phyloP scores from a whole-genome alignment of 2,888 invertebrate genomes.

The Dolichopus griseipennis region DNA sequence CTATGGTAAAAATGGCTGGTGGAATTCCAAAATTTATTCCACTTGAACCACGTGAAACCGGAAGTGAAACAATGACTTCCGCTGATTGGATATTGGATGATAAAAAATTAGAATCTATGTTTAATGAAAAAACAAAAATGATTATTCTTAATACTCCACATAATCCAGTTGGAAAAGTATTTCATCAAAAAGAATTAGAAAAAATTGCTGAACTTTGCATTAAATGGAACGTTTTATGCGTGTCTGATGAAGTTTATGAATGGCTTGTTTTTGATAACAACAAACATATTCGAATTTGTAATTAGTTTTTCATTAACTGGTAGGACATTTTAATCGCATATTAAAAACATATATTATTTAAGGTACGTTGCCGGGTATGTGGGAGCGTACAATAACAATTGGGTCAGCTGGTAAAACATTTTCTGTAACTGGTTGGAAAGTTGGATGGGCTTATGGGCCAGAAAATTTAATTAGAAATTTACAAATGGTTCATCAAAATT shows the following conservation, averaged over 20 bases:
- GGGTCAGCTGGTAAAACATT: slow-evolving; percentile 98
- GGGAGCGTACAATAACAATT: slow-evolving; percentile 92
- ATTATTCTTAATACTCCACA: slow-evolving; percentile 96
- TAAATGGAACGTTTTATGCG: slow-evolving; percentile 82
- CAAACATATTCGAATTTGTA: slow-evolving; percentile 84
- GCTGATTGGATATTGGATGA: slow-evolving; percentile 86
- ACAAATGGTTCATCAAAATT: slow-evolving; percentile 88
- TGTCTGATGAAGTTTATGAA: slow-evolving; percentile 97
- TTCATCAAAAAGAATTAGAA: slow-evolving; percentile 53
- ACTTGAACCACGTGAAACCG: slow-evolving; percentile 52
- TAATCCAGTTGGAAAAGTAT: slow-evolving; percentile 92
- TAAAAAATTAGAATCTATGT: slow-evolving; percentile 66
- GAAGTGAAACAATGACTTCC: slow-evolving; percentile 48
- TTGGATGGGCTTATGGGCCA: slow-evolving; percentile 94
- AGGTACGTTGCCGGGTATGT: slow-evolving; percentile 93
- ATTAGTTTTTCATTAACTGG: not conserved
- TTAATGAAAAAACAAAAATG: slow-evolving; percentile 84
- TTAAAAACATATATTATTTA: not conserved
- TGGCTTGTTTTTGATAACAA: slow-evolving; percentile 84
- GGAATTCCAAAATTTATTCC: slow-evolving; percentile 82
- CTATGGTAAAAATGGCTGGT: slow-evolving; percentile 83
- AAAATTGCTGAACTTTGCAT: slow-evolving; percentile 80
- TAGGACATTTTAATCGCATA: not conserved
- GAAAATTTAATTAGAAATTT: slow-evolving; percentile 67
- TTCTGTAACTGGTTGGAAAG: slow-evolving; percentile 95